phyloP scores from a whole-genome alignment of 2,888 invertebrate genomes.

The Lutraria lutraria region DNA sequence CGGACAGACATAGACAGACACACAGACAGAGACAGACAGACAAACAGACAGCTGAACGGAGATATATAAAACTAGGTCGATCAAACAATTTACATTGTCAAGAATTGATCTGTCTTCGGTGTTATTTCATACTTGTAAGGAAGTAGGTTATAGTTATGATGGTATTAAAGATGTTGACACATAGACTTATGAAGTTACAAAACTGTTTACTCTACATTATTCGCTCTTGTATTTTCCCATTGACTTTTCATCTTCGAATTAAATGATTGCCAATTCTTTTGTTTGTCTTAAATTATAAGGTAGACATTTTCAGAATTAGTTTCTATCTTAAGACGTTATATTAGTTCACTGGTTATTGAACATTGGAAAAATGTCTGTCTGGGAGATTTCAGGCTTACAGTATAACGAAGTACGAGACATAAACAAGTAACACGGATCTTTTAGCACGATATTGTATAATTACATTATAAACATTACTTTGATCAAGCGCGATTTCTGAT shows the following conservation, averaged over 20 bases:
- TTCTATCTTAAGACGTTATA: background rate
- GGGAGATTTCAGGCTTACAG: background rate
- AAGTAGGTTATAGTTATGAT: no score
- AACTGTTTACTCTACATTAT: no score
- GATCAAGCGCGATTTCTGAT: background rate
- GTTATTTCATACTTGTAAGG: no score
- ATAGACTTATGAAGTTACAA: no score
- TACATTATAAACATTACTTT: background rate
- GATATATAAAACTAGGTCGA: no score
- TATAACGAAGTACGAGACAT: background rate
- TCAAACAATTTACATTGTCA: no score
- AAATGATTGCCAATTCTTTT: background rate
- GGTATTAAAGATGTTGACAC: no score
- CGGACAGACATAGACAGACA: no score
- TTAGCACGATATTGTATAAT: background rate
- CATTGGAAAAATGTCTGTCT: background rate
- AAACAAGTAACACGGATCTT: background rate
- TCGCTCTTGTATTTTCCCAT: background rate
- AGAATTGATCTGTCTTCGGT: no score
- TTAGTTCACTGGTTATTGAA: background rate
- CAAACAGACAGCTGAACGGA: no score
- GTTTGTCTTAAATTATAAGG: conserved; percentile 4
- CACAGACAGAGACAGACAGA: no score
- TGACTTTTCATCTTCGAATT: background rate
- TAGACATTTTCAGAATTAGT: background rate